Base-by-base conservation (phyloP, 2,888 invertebrate species). In the Cepaea hortensis region DNA sequence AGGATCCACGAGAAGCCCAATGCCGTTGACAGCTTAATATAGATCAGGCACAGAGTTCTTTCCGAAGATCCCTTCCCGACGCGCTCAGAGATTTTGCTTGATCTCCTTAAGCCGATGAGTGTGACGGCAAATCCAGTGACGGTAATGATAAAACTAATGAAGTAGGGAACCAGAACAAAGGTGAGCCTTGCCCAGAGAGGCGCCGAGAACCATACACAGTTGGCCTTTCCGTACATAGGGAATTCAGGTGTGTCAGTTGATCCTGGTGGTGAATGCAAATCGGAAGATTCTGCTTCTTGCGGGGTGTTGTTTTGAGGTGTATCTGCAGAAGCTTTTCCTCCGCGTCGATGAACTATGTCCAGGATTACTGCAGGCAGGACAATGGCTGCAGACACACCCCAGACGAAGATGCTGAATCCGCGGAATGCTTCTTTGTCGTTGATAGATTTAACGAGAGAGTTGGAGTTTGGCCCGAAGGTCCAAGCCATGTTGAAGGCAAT, bases 401-500 rank as follows among this genome's bases (percentile, higher is more conserved):
- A 88, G n/a, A 85, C 85, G 18, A 70, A 70, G 11, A 80, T n/a
- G n/a, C 55, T 80, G 80, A 80, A 86, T 0, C 72, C 50, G 0
- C 75, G n/a, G 35, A 84, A 88, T 5, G 68, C 50, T 13, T 55
- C 61, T 2, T 70, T 23, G 2, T 48, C 65, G 13, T 62, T 75
- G 9, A 50, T 46, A 3, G 82, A 48, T 23, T 62, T 72, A 18
- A 50, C 50, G 9, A 81, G 70, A 4, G 23, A 11, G 7, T 15
- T 77, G 2, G 35, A 3, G 15, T 68, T 35, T 46, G 70, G 76
- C 4, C 85, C 79, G 50, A 89, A 89, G 15, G 89, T 89, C 61
- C 70, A 35, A 23, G 87, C 86, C 88, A 89, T 89, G 75, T 88
- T 85, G 20, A 85, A 79, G 46, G 89, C 87, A 20, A 89, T 87